Evolutionary conservation across 2,797 vertebrate genomes (phyloP).

Genomic region (Crocidura indochinensis): DNA sequence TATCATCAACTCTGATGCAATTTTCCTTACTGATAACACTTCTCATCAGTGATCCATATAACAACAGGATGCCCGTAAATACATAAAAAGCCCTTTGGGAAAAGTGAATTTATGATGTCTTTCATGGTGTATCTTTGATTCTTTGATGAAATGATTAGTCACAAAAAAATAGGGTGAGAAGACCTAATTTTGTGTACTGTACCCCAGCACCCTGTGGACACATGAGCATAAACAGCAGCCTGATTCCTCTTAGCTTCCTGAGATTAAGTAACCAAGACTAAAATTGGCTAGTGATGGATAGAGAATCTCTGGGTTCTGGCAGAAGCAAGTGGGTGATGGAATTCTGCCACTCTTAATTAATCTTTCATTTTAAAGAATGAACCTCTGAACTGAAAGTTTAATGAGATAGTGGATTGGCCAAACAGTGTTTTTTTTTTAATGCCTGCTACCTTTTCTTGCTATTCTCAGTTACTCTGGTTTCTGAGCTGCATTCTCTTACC

Average conservation of each 20-base stretch:
- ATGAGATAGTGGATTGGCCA: neutral
- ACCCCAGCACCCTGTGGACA: slow-evolving; percentile 27
- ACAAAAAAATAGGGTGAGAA: slow-evolving; percentile 46
- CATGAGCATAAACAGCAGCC: slow-evolving; percentile 13
- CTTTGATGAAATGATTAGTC: slow-evolving; percentile 56
- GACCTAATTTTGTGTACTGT: slow-evolving; percentile 15
- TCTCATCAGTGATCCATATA: slow-evolving; percentile 5
- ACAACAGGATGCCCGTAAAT: slow-evolving; percentile 63
- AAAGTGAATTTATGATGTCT: slow-evolving; percentile 62
- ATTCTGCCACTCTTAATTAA: slow-evolving; percentile 31
- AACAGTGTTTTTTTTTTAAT: neutral
- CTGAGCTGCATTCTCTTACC: slow-evolving; percentile 16
- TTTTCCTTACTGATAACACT: slow-evolving; percentile 63
- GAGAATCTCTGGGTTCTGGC: slow-evolving; percentile 1
- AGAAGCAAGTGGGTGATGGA: slow-evolving; percentile 38
- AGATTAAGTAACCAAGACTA: slow-evolving; percentile 61
- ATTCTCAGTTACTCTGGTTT: neutral
- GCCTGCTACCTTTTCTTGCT: neutral
- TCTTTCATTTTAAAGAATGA: slow-evolving; percentile 48
- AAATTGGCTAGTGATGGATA: slow-evolving; percentile 51
- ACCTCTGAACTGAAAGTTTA: slow-evolving; percentile 10
- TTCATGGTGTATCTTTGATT: slow-evolving; percentile 37
- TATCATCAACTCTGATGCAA: slow-evolving; percentile 48
- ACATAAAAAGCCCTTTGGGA: slow-evolving; percentile 64
- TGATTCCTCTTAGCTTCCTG: slow-evolving; percentile 57